Conservation (phyloP, 2,888 invertebrate species). For the Mermis nigrescens region DNA sequence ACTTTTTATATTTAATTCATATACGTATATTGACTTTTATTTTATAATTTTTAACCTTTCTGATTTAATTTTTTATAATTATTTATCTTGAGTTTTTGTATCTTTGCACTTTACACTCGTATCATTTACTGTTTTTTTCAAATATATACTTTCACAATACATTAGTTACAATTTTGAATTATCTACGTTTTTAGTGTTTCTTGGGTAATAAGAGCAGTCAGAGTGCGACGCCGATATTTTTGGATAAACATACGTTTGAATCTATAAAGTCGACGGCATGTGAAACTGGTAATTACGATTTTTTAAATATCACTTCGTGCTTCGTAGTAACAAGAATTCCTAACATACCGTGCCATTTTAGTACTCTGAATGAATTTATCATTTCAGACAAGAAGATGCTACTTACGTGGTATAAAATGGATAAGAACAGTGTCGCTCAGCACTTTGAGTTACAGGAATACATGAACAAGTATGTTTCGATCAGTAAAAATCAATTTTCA, state of each 20-base stretch:
- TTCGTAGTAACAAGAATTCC: too few relatives aligned
- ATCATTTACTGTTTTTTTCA: too few relatives aligned
- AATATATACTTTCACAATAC: too few relatives aligned
- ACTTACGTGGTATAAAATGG: slow-evolving; percentile 33
- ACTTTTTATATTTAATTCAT: too few relatives aligned
- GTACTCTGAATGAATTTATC: neutral
- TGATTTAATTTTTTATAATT: too few relatives aligned
- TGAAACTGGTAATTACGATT: slow-evolving; percentile 27
- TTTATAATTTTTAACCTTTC: too few relatives aligned
- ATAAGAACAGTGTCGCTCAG: slow-evolving; percentile 14
- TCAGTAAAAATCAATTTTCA: too few relatives aligned
- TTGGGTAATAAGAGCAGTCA: slow-evolving; percentile 37
- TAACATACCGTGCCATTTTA: neutral
- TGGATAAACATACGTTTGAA: slow-evolving; percentile 34
- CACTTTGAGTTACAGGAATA: neutral
- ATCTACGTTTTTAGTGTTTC: slow-evolving; percentile 32
- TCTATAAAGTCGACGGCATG: slow-evolving; percentile 27
- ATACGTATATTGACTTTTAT: too few relatives aligned
- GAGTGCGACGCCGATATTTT: slow-evolving; percentile 30
- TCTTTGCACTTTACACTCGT: too few relatives aligned
- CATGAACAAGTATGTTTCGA: neutral
- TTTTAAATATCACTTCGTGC: neutral
- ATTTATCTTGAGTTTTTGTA: too few relatives aligned
- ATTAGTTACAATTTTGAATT: too few relatives aligned
- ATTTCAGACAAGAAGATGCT: slow-evolving; percentile 25